phyloP scores from a whole-genome alignment of 2,888 invertebrate species.

The Lycophotia porphyrea region DNA sequence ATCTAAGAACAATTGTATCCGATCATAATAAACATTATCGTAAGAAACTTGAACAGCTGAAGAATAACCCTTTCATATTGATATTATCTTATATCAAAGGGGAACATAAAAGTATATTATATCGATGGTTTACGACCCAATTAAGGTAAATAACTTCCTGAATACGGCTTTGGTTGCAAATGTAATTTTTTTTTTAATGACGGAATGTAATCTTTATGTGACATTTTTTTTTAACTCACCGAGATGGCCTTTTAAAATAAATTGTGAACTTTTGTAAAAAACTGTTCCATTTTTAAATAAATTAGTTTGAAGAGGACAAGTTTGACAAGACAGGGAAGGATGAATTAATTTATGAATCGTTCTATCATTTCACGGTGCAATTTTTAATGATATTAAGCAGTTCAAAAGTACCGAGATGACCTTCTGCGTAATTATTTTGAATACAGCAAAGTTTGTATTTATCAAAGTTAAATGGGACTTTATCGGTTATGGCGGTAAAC shows the following conservation, averaged over 20 bases:
- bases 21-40: constrained; percentile 41
- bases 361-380: neutral
- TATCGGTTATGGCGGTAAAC: neutral
- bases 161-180: constrained; percentile 4
- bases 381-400: neutral
- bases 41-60: constrained; percentile 58
- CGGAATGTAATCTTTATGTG: neutral
- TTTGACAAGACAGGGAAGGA: neutral
- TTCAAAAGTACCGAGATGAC: neutral
- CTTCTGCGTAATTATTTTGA: neutral
- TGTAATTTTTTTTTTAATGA: constrained; percentile 8
- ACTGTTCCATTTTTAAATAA: constrained; percentile 6
- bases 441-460: neutral
- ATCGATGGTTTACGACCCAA: constrained; percentile 12
- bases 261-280: constrained; percentile 16
- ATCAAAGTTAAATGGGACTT: constrained; percentile 2
- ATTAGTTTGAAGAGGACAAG: neutral
- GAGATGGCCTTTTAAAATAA: neutral
- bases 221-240: neutral
- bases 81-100: constrained; percentile 21
- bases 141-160: constrained; percentile 20
- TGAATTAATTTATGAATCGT: neutral
- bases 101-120: constrained; percentile 1
- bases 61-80: constrained; percentile 36
- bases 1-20: constrained; percentile 36